Conservation (phyloP, 2,888 invertebrate genomes). For the Erebia palarica region DNA sequence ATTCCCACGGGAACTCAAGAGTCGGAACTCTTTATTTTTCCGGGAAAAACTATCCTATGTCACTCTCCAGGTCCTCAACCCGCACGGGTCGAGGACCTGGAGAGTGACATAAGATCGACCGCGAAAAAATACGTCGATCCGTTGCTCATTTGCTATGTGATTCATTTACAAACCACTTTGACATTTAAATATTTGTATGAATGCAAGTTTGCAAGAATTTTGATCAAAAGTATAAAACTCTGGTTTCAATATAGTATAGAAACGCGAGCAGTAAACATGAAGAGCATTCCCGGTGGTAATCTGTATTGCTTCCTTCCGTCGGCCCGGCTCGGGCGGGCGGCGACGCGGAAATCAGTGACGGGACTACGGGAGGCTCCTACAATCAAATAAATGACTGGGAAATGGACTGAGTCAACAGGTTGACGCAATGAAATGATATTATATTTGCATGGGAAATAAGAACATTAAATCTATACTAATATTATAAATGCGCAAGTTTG, state of each 20-base stretch:
- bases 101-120: too few relatives aligned
- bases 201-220: too few relatives aligned
- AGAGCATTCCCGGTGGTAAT: constrained; percentile 60
- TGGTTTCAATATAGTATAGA: background rate
- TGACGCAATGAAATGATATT: constrained; percentile 29
- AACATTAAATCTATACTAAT: background rate
- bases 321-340: constrained; percentile 46
- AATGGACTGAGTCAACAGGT: constrained; percentile 77
- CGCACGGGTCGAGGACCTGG: too few relatives aligned
- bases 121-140: too few relatives aligned
- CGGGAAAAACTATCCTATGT: too few relatives aligned
- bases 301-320: constrained; percentile 78
- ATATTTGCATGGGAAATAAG: constrained; percentile 15
- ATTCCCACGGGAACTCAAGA: too few relatives aligned
- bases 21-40: too few relatives aligned
- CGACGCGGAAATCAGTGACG: constrained; percentile 72
- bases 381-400: constrained; percentile 66
- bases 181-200: background rate
- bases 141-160: too few relatives aligned
- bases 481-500: too few relatives aligned
- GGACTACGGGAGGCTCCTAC: constrained; percentile 57
- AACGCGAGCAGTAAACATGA: constrained; percentile 35
- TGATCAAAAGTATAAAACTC: too few relatives aligned
- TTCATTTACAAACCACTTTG: too few relatives aligned
- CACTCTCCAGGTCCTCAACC: too few relatives aligned